These are phyloP conservation scores for Lamellibrachia satsuma DNA, from an alignment of 2,888 invertebrate genomes.

Conservation along the genomic window DNA sequence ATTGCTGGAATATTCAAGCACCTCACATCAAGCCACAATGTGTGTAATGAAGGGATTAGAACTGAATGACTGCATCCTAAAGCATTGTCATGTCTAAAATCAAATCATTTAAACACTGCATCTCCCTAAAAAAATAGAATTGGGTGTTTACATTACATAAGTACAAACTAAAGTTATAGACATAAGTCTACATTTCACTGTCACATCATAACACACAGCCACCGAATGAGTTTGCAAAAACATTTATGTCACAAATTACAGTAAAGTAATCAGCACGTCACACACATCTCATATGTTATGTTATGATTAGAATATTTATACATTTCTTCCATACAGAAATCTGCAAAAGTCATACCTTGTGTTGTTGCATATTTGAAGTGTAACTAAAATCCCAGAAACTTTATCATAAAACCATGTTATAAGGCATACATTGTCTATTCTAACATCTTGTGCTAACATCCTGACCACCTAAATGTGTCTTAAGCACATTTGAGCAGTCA, in stretches of 20 bases:
- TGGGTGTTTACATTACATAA: too few species aligned
- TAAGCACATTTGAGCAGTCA: too few species aligned
- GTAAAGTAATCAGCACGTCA: neutral
- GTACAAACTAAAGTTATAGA: too few species aligned
- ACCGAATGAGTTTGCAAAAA: neutral
- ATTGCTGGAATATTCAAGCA: too few species aligned
- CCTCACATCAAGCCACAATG: too few species aligned
- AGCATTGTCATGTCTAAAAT: too few species aligned
- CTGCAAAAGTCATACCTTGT: neutral
- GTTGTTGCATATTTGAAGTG: neutral
- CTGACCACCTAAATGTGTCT: neutral
- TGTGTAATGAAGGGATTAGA: too few species aligned
- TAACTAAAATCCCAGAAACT: neutral
- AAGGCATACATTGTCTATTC: neutral
- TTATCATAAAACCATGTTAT: neutral
- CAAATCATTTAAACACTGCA: too few species aligned
- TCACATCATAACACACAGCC: neutral
- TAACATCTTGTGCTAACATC: neutral
- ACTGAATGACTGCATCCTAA: too few species aligned
- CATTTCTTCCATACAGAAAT: neutral
- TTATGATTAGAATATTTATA: neutral
- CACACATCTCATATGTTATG: neutral
- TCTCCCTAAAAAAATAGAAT: too few species aligned
- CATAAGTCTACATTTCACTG: neutral
- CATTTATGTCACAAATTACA: constrained; percentile 6